A percentile compares a stretch with the other conserved stretches of the same genome.
phyloP scores from a whole-genome alignment of 1,140 invertebrate genomes.

The Lepidurus apus region DNA sequence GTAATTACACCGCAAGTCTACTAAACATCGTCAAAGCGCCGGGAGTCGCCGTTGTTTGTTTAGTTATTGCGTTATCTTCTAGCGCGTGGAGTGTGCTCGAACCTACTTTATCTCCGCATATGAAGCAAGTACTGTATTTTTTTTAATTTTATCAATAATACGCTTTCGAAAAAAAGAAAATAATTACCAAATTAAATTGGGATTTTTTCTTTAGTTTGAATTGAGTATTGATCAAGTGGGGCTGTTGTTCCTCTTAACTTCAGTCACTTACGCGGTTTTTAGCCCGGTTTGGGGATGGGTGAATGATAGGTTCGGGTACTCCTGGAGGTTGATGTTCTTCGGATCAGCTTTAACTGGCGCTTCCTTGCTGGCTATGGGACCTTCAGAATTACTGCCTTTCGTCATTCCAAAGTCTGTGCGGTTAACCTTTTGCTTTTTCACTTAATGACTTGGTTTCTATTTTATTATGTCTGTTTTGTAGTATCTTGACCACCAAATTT shows the following conservation, averaged over 20 bases:
- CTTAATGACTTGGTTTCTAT: slow-evolving; percentile 4
- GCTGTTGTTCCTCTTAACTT: slow-evolving; percentile 64
- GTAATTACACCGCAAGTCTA: slow-evolving; percentile 52
- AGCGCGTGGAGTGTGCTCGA: slow-evolving; percentile 69
- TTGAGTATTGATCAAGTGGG: slow-evolving; percentile 61
- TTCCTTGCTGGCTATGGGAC: slow-evolving; percentile 61
- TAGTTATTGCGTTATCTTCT: slow-evolving; percentile 60
- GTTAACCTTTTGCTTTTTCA: background rate
- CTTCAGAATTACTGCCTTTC: slow-evolving; percentile 55
- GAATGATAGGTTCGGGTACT: slow-evolving; percentile 58
- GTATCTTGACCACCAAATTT: slow-evolving; percentile 60
- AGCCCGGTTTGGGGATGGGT: slow-evolving; percentile 68
- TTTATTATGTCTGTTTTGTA: slow-evolving; percentile 45
- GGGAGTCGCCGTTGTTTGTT: slow-evolving; percentile 58
- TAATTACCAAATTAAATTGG: background rate
- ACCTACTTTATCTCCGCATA: slow-evolving; percentile 68
- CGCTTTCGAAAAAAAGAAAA: background rate
- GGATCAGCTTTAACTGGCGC: slow-evolving; percentile 57
- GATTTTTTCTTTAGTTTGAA: slow-evolving; percentile 49
- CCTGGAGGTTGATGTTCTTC: slow-evolving; percentile 64
- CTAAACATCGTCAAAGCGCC: slow-evolving; percentile 59
- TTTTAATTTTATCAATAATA: background rate
- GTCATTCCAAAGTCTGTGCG: slow-evolving; percentile 44
- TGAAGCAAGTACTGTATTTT: slow-evolving; percentile 51
- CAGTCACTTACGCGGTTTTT: slow-evolving; percentile 63